Percentiles rank a stretch among this genome's conserved stretches.
Conservation (phyloP, 2,797 vertebrate genomes). For the Agapornis canus region DNA sequence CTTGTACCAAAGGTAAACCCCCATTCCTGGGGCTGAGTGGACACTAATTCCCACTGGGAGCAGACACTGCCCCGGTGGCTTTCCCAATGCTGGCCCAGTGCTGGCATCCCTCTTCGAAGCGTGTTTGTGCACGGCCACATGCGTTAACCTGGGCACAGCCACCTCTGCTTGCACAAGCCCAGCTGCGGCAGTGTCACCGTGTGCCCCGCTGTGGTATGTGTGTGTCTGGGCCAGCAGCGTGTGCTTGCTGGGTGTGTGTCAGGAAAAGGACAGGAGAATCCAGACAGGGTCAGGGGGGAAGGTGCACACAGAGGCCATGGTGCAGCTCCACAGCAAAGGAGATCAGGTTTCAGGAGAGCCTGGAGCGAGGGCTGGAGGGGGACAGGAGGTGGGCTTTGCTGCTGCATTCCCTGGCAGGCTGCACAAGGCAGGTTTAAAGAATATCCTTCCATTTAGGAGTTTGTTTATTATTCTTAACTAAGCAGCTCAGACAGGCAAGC, state of each 20-base stretch:
- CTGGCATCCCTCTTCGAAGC: no score
- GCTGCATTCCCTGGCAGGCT: slow-evolving; percentile 78
- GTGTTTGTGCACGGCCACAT: accelerated
- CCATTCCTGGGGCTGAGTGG: not conserved
- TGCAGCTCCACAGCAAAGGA: slow-evolving; percentile 29
- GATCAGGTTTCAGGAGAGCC: slow-evolving; percentile 75
- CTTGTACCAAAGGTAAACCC: not conserved
- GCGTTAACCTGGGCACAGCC: accelerated
- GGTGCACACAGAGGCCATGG: slow-evolving; percentile 86
- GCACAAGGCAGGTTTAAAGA: slow-evolving; percentile 75
- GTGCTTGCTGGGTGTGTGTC: slow-evolving; percentile 33
- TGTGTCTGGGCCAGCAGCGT: not conserved
- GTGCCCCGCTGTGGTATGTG: not conserved
- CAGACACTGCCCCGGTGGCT: no score
- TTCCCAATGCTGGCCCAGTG: not conserved
- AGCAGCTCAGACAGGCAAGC: slow-evolving; percentile 75
- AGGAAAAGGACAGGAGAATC: slow-evolving; percentile 69
- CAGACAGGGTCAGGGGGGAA: slow-evolving; percentile 89
- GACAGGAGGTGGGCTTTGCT: slow-evolving; percentile 70
- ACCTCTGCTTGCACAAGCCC: not conserved
- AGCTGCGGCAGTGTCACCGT: not conserved
- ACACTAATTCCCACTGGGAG: not conserved
- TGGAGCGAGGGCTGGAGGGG: slow-evolving; percentile 63
- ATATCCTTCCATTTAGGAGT: slow-evolving; percentile 78
- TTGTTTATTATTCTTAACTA: slow-evolving; percentile 83